Conservation (phyloP, 2,797 vertebrate genomes). For the Arnoldichthys spilopterus region DNA sequence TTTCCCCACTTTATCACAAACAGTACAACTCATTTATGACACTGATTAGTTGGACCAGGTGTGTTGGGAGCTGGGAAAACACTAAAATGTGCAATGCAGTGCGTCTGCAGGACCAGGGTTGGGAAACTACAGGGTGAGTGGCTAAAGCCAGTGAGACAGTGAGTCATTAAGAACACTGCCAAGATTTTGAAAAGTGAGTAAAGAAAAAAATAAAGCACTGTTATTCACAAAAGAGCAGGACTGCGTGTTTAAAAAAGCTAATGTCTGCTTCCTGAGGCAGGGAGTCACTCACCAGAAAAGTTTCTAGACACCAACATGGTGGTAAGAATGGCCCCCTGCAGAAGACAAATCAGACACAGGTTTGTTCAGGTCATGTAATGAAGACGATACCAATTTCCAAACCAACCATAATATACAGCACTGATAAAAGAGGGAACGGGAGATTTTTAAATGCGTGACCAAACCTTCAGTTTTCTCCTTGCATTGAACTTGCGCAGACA, state of each 20-base stretch:
- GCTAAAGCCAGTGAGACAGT: not conserved
- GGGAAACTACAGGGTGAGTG: slow-evolving; percentile 2
- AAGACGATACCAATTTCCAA: no score
- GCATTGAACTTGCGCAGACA: slow-evolving; percentile 99
- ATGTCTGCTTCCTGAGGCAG: not conserved
- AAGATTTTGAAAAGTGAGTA: not conserved
- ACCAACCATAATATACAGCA: not conserved
- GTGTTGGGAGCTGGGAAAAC: no score
- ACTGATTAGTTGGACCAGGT: no score
- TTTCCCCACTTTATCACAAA: no score
- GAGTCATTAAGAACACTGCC: not conserved
- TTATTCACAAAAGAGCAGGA: not conserved
- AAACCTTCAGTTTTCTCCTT: slow-evolving; percentile 96
- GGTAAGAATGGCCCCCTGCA: slow-evolving; percentile 95
- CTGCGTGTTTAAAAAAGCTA: not conserved
- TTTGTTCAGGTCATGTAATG: not conserved
- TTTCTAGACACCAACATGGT: slow-evolving; percentile 98
- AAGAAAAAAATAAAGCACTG: not conserved
- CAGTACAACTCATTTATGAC: no score
- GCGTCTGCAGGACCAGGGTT: no score
- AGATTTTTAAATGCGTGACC: not conserved
- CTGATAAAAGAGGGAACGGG: not conserved
- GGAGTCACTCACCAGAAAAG: slow-evolving; percentile 89
- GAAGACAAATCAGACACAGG: slow-evolving; percentile 40
- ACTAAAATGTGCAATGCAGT: no score